A percentile compares a stretch with the other conserved stretches of the same genome.
Conservation (phyloP, 2,888 invertebrate species). For the Rhagonycha fulva region DNA sequence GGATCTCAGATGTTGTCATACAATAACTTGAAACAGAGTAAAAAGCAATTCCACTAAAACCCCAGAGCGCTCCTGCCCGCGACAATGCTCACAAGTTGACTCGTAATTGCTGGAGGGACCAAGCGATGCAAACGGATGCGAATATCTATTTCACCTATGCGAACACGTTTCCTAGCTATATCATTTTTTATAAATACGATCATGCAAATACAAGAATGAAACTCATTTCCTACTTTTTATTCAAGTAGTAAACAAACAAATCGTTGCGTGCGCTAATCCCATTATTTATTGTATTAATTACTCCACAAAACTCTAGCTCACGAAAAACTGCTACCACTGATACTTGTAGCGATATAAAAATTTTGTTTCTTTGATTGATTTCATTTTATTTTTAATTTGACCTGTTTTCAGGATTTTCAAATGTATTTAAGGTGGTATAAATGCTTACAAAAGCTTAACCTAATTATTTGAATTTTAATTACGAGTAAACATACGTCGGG, state of each 20-base stretch:
- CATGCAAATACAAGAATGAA: slow-evolving; percentile 10
- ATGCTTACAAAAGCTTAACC: too few relatives aligned
- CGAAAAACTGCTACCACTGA: too few relatives aligned
- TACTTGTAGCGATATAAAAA: too few relatives aligned
- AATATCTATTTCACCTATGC: slow-evolving; percentile 23
- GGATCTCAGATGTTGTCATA: slow-evolving; percentile 46
- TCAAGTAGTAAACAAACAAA: slow-evolving; percentile 40
- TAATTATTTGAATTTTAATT: too few relatives aligned
- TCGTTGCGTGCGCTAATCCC: slow-evolving; percentile 34
- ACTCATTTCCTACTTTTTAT: slow-evolving; percentile 19
- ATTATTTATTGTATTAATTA: slow-evolving; percentile 41
- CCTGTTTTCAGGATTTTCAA: too few relatives aligned
- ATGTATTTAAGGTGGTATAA: too few relatives aligned
- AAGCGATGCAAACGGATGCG: slow-evolving; percentile 29
- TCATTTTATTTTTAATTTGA: not conserved
- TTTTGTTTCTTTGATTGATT: not conserved
- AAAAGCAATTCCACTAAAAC: slow-evolving; percentile 53
- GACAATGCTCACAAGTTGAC: slow-evolving; percentile 44
- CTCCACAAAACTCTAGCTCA: slow-evolving; percentile 12
- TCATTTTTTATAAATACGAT: slow-evolving; percentile 5
- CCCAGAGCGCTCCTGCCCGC: slow-evolving; percentile 39
- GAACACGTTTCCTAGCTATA: slow-evolving; percentile 9
- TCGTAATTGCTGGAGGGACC: slow-evolving; percentile 47
- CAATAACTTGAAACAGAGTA: slow-evolving; percentile 45
- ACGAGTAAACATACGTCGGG: too few relatives aligned